Percentiles rank a stretch among this genome's conserved stretches.
Evolutionary conservation across 2,113 vertebrate species (phyloP).

Genomic region (Emydura subglobosa): DNA sequence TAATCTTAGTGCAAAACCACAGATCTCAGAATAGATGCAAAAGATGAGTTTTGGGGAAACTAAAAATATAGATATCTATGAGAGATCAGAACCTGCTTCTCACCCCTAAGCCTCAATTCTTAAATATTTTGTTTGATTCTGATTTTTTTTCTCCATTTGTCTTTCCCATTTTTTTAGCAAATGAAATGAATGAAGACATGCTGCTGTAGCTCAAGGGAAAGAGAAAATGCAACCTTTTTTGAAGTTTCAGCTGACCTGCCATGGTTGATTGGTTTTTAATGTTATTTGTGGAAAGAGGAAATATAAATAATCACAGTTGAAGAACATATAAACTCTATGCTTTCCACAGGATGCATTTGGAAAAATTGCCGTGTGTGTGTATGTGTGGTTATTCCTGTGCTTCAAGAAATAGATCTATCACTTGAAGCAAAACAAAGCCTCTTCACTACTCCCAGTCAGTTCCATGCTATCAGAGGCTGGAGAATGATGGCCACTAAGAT

Average conservation of each 20-base stretch:
- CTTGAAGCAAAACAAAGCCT: not conserved
- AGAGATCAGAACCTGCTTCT: not conserved
- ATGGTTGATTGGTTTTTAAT: slow-evolving; percentile 2
- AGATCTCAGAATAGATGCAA: not conserved
- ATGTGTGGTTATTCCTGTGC: not conserved
- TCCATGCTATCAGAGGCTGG: fast-evolving
- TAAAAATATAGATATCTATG: not conserved
- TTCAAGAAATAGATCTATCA: slow-evolving; percentile 48
- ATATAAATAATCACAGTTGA: not conserved
- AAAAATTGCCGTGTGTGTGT: not conserved
- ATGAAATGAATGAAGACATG: slow-evolving; percentile 34
- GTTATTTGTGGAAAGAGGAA: not conserved
- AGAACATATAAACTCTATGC: not conserved
- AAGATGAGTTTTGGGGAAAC: not conserved
- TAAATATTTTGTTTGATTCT: not conserved
- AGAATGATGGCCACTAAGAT: not conserved
- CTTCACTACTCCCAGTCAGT: not conserved
- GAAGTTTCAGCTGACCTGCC: slow-evolving; percentile 7
- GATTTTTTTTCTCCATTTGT: not conserved
- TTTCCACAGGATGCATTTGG: not conserved
- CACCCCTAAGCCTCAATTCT: not conserved
- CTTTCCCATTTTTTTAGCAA: slow-evolving; percentile 53
- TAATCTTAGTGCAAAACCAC: not conserved
- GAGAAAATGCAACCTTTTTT: slow-evolving; percentile 16
- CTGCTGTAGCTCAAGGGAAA: not conserved